Percentiles rank a stretch among this genome's conserved stretches.
Conservation (phyloP, 2,113 vertebrate genomes). For the Bujurquina vittata region DNA sequence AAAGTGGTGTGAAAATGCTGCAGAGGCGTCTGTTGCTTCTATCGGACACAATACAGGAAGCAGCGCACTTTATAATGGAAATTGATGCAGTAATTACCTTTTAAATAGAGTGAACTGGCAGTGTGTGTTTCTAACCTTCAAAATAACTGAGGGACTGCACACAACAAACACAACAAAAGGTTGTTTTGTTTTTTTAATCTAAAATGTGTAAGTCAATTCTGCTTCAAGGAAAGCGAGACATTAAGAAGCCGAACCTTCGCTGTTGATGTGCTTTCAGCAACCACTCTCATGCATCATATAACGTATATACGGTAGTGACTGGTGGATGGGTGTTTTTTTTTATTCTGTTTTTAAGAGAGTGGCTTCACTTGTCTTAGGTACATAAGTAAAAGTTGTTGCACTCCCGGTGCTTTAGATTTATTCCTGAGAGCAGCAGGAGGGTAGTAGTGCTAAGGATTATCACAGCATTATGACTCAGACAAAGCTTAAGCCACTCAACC, state of each 20-base stretch:
- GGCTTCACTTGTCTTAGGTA: background rate
- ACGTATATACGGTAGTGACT: background rate
- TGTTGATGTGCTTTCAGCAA: background rate
- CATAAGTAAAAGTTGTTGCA: conserved; percentile 10
- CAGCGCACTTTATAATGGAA: background rate
- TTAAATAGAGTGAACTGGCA: background rate
- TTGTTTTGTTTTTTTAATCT: background rate
- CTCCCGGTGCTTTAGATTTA: background rate
- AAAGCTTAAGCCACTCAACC: conserved; percentile 23
- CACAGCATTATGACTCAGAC: conserved; percentile 21
- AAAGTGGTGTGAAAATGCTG: background rate
- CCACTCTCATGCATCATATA: background rate
- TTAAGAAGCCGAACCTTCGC: background rate
- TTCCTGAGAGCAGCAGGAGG: conserved; percentile 14
- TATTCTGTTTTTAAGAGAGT: background rate
- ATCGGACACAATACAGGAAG: background rate
- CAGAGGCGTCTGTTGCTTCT: background rate
- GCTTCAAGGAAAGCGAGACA: background rate
- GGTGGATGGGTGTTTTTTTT: background rate
- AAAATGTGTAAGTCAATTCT: background rate
- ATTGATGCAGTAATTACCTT: background rate
- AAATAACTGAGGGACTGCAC: background rate
- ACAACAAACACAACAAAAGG: background rate
- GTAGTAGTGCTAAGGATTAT: conserved; percentile 31
- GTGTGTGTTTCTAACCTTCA: background rate